Conservation (phyloP, 2,888 invertebrate genomes). For the Pandemis heparana region DNA sequence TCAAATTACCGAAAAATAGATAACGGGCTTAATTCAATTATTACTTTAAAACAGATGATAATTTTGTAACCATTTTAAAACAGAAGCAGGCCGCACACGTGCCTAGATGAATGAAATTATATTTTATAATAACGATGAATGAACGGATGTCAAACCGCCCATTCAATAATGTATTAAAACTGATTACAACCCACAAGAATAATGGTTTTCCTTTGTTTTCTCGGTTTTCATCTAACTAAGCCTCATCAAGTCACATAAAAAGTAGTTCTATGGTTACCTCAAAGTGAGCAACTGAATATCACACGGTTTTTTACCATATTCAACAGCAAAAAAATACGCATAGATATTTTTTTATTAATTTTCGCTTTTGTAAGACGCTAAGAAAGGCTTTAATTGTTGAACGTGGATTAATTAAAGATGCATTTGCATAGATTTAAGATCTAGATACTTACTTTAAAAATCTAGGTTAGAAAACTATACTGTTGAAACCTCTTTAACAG, state of each 20-base stretch:
- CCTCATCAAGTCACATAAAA: background rate
- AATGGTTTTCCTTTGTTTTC: slow-evolving; percentile 1
- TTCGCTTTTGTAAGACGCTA: too few species aligned
- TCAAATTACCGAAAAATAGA: too few species aligned
- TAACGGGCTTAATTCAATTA: background rate
- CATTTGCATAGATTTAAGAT: too few species aligned
- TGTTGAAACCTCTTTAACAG: too few species aligned
- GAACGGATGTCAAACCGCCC: background rate
- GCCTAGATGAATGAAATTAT: background rate
- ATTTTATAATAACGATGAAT: background rate
- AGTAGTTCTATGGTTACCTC: background rate
- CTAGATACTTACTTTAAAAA: too few species aligned
- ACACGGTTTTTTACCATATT: background rate
- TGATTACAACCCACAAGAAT: background rate
- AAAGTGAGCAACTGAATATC: background rate
- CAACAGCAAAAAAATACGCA: too few species aligned
- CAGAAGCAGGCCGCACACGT: background rate
- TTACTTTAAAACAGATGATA: background rate
- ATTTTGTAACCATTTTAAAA: background rate
- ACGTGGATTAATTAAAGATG: too few species aligned
- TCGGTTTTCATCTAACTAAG: background rate
- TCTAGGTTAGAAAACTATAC: too few species aligned
- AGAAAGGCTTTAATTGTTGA: too few species aligned
- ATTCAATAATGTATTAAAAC: background rate
- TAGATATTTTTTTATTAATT: too few species aligned